Percentiles rank a stretch among this genome's conserved stretches.
Conservation (phyloP, 2,888 invertebrate genomes). For the Limulus polyphemus region DNA sequence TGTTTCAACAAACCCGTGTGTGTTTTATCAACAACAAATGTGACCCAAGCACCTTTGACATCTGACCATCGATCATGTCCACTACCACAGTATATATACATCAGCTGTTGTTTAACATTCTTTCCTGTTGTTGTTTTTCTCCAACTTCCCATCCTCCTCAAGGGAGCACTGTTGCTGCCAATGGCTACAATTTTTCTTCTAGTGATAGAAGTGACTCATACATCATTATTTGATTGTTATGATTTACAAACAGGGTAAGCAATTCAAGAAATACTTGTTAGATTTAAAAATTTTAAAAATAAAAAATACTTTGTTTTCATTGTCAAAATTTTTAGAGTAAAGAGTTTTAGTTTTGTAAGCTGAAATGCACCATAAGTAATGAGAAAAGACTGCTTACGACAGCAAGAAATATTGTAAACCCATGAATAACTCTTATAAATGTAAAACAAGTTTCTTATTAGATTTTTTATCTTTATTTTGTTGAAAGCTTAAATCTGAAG, state of each 20-base stretch:
- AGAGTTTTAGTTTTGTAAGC: too few relatives aligned
- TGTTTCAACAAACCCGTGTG: constrained; percentile 24
- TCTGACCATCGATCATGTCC: constrained; percentile 63
- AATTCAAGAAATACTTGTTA: neutral
- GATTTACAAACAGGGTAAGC: constrained; percentile 62
- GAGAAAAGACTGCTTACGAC: too few relatives aligned
- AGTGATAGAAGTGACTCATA: constrained; percentile 67
- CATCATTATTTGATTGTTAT: constrained; percentile 64
- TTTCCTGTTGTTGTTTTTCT: constrained; percentile 74
- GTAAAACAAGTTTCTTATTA: too few relatives aligned
- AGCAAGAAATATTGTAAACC: too few relatives aligned
- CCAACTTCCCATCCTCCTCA: constrained; percentile 65
- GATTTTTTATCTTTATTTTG: too few relatives aligned
- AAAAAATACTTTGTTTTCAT: too few relatives aligned
- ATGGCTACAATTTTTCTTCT: constrained; percentile 68
- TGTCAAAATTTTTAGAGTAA: too few relatives aligned
- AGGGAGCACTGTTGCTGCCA: constrained; percentile 58
- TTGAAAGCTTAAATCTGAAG: too few relatives aligned
- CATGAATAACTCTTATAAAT: too few relatives aligned
- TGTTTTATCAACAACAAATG: constrained; percentile 7
- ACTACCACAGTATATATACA: constrained; percentile 70
- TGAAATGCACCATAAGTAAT: too few relatives aligned
- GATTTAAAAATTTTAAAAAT: too few relatives aligned
- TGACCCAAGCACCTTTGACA: constrained; percentile 23
- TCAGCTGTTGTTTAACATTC: constrained; percentile 71